Base-by-base conservation (phyloP, 2,888 invertebrate species). In the Cryptophagus acutangulus region DNA sequence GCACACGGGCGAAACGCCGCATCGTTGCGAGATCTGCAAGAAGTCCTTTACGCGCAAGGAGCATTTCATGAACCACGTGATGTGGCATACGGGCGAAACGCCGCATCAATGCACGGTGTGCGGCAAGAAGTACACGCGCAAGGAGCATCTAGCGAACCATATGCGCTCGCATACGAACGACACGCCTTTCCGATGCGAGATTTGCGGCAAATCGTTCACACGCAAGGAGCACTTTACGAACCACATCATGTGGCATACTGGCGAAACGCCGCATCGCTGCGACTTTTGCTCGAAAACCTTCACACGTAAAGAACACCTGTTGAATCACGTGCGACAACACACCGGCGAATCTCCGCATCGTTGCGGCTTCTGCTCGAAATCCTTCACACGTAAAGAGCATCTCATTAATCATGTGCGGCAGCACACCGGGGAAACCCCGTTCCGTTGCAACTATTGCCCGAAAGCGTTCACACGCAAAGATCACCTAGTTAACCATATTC, bases 161-260 rank as follows among this genome's bases (percentile, higher is more conserved):
- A 84, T 88, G 82, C 77, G 88, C 57, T 87, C 87, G 46, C 89
- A 89, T 69, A 88, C 87, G 51, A 87, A 88, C 65, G 89, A 89
- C 70, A 87, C 88, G 43, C 88, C 89, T 45, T 87, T 85, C 72
- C 79, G 86, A 62, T 90, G 89, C 70, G 87, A 87, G 68, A 83
- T 87, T 64, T 89, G 89, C 72, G 86, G 87, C 69, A 89, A 89
- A 73, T 84, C 86, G 54, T 89, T 89, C 71, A 87, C 87, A 45
- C 77, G 88, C 66, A 89, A 88, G 74, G 89, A 89, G 73, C 88
- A 89, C 72, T 87, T 87, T 74, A 86, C 84, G 79, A 87, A 87
- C 75, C 87, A 88, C 74, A 87, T 88, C 69, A 76, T 88, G 78
- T 87, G 87, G 87, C 87, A 88, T 69, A 87, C 87, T 1, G 64